phyloP scores from a whole-genome alignment of 2,797 vertebrate genomes.

The Tapera naevia region DNA sequence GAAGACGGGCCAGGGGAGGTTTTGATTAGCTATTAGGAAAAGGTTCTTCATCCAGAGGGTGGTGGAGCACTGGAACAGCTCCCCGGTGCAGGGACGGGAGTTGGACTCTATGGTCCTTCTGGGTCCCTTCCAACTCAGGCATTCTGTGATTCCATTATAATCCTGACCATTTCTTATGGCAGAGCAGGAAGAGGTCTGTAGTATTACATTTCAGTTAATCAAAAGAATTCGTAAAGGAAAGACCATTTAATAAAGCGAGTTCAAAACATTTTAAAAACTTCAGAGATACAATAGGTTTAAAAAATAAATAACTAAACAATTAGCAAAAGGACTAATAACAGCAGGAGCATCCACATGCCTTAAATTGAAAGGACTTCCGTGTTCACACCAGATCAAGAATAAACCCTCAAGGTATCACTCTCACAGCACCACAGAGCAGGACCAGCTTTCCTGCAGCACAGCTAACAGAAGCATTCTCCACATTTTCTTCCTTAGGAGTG shows the following conservation, averaged over 20 bases:
- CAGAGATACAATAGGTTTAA: rapidly evolving
- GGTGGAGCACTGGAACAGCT: too few relatives aligned
- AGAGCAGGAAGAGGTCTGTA: not conserved
- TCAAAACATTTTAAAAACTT: not conserved
- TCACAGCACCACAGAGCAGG: not conserved
- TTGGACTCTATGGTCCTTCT: too few relatives aligned
- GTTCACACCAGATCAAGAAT: not conserved
- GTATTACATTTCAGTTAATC: not conserved
- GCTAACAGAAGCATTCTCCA: not conserved
- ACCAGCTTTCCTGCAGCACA: not conserved
- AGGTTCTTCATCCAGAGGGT: too few relatives aligned
- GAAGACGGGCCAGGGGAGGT: too few relatives aligned
- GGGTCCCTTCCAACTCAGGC: too few relatives aligned
- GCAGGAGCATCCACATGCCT: not conserved
- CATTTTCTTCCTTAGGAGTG: constrained; percentile 29
- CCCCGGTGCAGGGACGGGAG: too few relatives aligned
- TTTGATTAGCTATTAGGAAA: too few relatives aligned
- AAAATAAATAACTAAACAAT: not conserved
- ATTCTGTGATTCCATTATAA: too few relatives aligned
- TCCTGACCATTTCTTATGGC: not conserved
- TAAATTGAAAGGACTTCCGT: not conserved
- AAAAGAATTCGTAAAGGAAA: not conserved
- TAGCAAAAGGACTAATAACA: not conserved
- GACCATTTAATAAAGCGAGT: not conserved
- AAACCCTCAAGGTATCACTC: not conserved